Evolutionary conservation across 1,140 invertebrate species (phyloP), one percentile per base, ranked within the genome.

Genomic region (Copidosoma floridanum): DNA sequence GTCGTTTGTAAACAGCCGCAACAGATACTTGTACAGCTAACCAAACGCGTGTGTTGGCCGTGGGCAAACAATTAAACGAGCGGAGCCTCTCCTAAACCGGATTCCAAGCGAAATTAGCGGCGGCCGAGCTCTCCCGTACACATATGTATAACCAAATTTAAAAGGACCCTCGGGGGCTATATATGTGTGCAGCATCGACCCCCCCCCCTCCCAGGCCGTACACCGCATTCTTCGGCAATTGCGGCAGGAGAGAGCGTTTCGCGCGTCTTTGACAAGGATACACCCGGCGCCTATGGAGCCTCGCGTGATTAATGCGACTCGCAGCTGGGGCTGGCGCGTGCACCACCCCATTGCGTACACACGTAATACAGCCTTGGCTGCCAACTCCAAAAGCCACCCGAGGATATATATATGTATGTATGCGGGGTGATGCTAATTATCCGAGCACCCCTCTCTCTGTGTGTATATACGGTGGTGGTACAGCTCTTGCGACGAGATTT

Each of bases 241-340:
- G 16, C 46, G 23, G n/a, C n/a, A n/a, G n/a, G n/a, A n/a, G n/a
- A n/a, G n/a, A n/a, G n/a, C 26, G 48, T 37, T 16, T n/a, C 46
- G 48, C 1, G 38, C n/a, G 41, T n/a, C 55, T n/a, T 16, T 35
- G 41, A 23, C 29, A 35, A 21, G 40, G 32, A 20, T 29, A 46
- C 8, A 14, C 35, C 29, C 12, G 27, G 50, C 27, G 52, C 32
- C 35, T 43, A 56, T 44, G 56, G 56, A 61, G 52, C 59, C 44
- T 2, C 52, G 44, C 23, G 68, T 79, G 77, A 79, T 79, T 78
- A 79, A 79, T 79, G 74, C 51, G 71, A 73, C 75, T 75, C 73
- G 60, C 75, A 78, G 72, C 77, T 78, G 76, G 70, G 67, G 67
- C 44, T 71, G 73, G 70, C 73, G 71, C 68, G 55, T 67, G 65